These are phyloP conservation scores for Molossus molossus DNA, from an alignment of 2,797 vertebrate genomes.

Conservation along the genomic window DNA sequence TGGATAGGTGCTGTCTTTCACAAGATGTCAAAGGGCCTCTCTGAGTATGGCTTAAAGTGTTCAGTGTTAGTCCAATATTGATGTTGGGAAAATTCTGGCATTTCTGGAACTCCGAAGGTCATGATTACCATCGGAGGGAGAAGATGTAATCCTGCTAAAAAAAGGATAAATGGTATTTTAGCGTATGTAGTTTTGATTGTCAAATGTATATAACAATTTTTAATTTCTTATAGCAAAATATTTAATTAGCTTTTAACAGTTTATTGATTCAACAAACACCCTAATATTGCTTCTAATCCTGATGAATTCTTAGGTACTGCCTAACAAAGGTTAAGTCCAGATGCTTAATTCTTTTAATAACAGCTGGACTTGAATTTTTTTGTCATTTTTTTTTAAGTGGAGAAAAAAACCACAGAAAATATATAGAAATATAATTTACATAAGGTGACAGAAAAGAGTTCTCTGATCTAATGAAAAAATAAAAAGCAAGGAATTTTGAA, in stretches of 20 bases:
- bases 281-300: not conserved
- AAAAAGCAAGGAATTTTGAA: conserved; percentile 35
- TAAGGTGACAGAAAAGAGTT: not conserved
- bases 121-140: not conserved
- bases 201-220: not conserved
- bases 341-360: conserved; percentile 18
- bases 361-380: not conserved
- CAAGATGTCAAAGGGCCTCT: not conserved
- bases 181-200: not conserved
- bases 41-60: not conserved
- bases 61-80: not conserved
- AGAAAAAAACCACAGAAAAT: not conserved
- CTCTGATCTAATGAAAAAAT: conserved; percentile 38
- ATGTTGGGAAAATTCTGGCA: not conserved
- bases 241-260: not conserved
- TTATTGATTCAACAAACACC: conserved; percentile 7
- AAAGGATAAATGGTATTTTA: not conserved
- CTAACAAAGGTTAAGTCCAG: not conserved
- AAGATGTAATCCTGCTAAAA: not conserved
- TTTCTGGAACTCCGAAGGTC: not conserved
- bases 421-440: not conserved
- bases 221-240: not conserved
- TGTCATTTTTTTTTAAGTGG: not conserved
- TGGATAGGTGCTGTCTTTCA: not conserved
- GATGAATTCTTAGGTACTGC: not conserved